A percentile compares a stretch with the other conserved stretches of the same genome.
phyloP scores from a whole-genome alignment of 2,113 vertebrate genomes.

The Aix galericulata region DNA sequence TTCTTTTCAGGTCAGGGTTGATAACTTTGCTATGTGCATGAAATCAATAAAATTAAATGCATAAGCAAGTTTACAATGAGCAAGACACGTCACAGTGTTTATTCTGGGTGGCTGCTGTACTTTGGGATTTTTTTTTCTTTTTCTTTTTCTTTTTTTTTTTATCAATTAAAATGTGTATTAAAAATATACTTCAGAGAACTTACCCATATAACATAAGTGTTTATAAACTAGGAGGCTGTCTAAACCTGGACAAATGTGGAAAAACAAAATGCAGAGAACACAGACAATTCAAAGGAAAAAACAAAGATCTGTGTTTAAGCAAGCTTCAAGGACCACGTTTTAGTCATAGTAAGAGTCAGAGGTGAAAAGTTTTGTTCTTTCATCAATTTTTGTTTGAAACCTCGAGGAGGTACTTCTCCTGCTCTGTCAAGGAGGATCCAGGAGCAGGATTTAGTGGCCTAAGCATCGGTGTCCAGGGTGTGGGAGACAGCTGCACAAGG shows the following conservation, averaged over 20 bases:
- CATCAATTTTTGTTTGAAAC: neutral
- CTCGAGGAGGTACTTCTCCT: neutral
- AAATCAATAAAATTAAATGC: neutral
- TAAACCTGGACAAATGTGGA: neutral
- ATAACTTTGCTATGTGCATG: neutral
- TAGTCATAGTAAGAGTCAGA: neutral
- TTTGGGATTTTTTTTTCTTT: neutral
- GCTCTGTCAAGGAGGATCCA: neutral
- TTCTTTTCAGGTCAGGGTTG: neutral
- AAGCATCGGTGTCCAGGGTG: fast-evolving
- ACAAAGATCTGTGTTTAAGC: neutral
- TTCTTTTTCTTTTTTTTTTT: neutral
- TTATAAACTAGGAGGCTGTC: neutral
- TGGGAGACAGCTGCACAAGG: neutral
- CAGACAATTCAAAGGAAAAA: neutral
- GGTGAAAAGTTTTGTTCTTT: neutral
- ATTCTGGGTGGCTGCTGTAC: neutral
- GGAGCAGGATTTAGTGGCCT: neutral
- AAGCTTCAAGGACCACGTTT: neutral
- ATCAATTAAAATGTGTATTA: neutral
- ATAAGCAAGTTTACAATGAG: neutral
- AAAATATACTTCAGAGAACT: neutral
- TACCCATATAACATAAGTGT: fast-evolving
- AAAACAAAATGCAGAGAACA: neutral
- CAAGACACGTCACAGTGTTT: neutral